Base-by-base conservation (phyloP, 2,888 invertebrate genomes). In the Tipula vernalis region DNA sequence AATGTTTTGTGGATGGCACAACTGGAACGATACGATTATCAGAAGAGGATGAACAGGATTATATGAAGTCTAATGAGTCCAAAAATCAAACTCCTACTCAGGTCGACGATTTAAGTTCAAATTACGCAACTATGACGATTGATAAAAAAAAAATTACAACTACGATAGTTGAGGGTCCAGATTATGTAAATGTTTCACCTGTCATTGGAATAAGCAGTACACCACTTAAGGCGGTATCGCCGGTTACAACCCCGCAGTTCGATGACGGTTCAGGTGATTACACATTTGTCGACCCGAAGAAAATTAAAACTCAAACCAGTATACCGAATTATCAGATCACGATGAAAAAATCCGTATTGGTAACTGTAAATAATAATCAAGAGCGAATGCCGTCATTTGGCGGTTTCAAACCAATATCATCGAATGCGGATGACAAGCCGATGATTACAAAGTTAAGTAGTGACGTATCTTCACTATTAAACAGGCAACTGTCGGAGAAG, bases 201-300 rank as follows among this genome's bases (percentile, higher is more conserved):
- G 8, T 39, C 83, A 87, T 89, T 51, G 88, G 87, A 28, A 88
- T 88, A 6, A 88, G 87, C 83, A 87, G 71, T n/a, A 86, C 41
- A 86, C 83, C 86, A 8, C 87, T 44, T 57, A 83, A 44, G 51
- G 42, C 84, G 87, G 85, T 71, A 13, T 44, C 85, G 13, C 57
- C 36, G 12, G 18, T 47, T 42, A 28, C 85, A 57, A 86, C 85
- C 36, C 47, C 47, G n/a, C 15, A 57, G 71, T 42, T 85, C 18
- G 85, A 84, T n/a, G 84, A 87, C 85, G 18, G 15, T 13, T 39
- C 86, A 13, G 92, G 92, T 87, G 93, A 93, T 89, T 93, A 94
- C 89, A 93, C 93, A 87, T 90, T 92, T 87, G 92, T 94, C 90
- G 91, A 91, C 87, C 90, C 90, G 3, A 41, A 89, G 41, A n/a